Percentiles rank a stretch among this genome's conserved stretches.
Evolutionary conservation across 2,113 vertebrate genomes (phyloP).

Genomic region (Coreoperca whiteheadi): DNA sequence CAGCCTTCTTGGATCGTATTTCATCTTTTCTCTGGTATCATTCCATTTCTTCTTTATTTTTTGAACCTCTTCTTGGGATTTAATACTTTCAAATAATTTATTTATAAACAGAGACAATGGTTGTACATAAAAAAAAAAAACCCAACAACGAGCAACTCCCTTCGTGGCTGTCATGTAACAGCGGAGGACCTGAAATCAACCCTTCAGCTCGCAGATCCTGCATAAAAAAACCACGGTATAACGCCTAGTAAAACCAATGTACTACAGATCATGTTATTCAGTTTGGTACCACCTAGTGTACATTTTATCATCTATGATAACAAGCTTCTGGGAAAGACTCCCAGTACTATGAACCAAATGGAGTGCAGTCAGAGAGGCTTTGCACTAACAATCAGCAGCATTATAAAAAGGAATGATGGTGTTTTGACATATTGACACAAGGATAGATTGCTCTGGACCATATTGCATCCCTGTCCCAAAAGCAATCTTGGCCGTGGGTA

Average conservation of each 20-base stretch:
- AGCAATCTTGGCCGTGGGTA: conserved; percentile 78
- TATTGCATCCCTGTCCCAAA: conserved; percentile 82
- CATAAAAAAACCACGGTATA: conserved; percentile 42
- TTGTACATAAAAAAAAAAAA: conserved; percentile 22
- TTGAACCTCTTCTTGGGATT: conserved; percentile 17
- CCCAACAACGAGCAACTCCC: conserved; percentile 5
- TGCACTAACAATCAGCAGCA: conserved; percentile 68
- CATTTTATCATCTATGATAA: conserved; percentile 64
- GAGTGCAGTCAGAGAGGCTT: conserved; percentile 62
- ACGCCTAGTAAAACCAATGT: conserved; percentile 49
- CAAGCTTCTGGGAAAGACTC: conserved; percentile 59
- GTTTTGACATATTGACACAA: conserved; percentile 80
- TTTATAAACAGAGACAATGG: conserved; percentile 21
- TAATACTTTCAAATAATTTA: conserved; percentile 21
- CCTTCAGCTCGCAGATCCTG: conserved; percentile 22
- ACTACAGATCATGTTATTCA: conserved; percentile 45
- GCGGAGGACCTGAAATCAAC: conserved; percentile 41
- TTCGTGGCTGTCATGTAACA: conserved; percentile 29
- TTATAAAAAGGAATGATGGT: conserved; percentile 77
- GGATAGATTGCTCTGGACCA: conserved; percentile 81
- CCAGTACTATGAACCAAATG: conserved; percentile 61
- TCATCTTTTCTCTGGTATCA: not conserved
- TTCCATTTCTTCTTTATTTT: not conserved
- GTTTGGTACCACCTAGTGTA: conserved; percentile 25
- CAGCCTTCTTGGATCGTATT: not conserved